phyloP scores from a whole-genome alignment of 2,888 invertebrate species.

The Agrotis clavis region DNA sequence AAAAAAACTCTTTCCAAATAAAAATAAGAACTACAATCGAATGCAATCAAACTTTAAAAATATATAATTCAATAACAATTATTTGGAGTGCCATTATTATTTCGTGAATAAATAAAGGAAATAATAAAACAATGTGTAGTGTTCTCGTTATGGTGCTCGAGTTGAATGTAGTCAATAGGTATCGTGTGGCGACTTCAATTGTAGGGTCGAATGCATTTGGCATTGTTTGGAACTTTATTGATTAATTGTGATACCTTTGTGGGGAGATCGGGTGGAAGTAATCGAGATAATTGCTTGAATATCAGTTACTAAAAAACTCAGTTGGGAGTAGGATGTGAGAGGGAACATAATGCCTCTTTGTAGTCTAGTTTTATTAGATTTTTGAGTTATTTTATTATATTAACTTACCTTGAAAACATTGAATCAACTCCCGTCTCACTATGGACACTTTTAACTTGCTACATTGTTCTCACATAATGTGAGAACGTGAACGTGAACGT shows the following conservation, averaged over 20 bases:
- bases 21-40: slow-evolving; percentile 30
- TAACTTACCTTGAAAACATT: no score
- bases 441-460: no score
- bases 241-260: slow-evolving; percentile 63
- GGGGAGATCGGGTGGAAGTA: slow-evolving; percentile 58
- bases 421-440: no score
- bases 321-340: slow-evolving; percentile 20
- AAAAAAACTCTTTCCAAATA: slow-evolving; percentile 1
- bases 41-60: slow-evolving; percentile 3
- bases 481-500: no score
- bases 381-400: background rate
- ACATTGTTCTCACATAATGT: no score
- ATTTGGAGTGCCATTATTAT: slow-evolving; percentile 56
- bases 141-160: slow-evolving; percentile 53
- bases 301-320: slow-evolving; percentile 57
- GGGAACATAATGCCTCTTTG: slow-evolving; percentile 18
- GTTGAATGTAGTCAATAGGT: slow-evolving; percentile 66
- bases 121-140: slow-evolving; percentile 64
- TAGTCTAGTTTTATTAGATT: background rate
- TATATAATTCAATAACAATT: slow-evolving; percentile 61
- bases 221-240: slow-evolving; percentile 57
- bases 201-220: slow-evolving; percentile 55
- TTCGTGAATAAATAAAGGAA: slow-evolving; percentile 59
- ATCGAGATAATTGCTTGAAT: slow-evolving; percentile 63
- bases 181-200: slow-evolving; percentile 69